Base-by-base conservation (phyloP, 2,797 vertebrate genomes). In the Catamblyrhynchus diadema region DNA sequence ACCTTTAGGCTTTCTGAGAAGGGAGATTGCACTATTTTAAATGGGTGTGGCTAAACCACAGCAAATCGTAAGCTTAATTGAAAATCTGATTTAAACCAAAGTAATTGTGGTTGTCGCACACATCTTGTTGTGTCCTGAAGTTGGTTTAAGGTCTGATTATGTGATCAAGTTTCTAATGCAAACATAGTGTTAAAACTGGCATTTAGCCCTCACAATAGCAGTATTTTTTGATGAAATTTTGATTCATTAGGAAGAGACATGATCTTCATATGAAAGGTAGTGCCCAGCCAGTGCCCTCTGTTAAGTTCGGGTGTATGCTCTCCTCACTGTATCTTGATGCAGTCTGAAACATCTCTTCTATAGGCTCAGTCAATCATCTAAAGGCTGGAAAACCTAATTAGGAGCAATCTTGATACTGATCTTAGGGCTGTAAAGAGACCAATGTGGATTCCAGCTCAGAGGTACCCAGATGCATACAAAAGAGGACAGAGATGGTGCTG, bases 51-150 rank as follows among this genome's bases (percentile, higher is more conserved):
- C 77, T 93, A 88, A 93, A 65, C 61, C 39, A 72, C 50, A 51
- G 61, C 39, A 78, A 83, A 69, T 54, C 48, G 72, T 62, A 62
- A 93, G 39, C 73, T 59, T 84, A 90, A 92, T 21, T 86, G 70
- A 83, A 92, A 92, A 69, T 67, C 59, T 75, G 75, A 88, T 90
- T 86, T 94, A 88, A 86, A 86, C 33, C 16, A 41, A 90, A 8
- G 44, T 86, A 86, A 56, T 59, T 71, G 48, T 73, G 35, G 28
- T 83, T 93, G 54, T 78, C 35, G 14, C 42, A 30, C 21, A 7
- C 37, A 59, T 89, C 35, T 80, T 50, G 8, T 66, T 87, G 71
- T 79, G 42, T 83, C 45, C 50, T 47, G 71, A 50, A 61, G 33
- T 32, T 89, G 54, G 42, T 74, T 72, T 96, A 79, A 91, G 44